Evolutionary conservation across 2,888 invertebrate genomes (phyloP).

Genomic region (Gibbula magus): DNA sequence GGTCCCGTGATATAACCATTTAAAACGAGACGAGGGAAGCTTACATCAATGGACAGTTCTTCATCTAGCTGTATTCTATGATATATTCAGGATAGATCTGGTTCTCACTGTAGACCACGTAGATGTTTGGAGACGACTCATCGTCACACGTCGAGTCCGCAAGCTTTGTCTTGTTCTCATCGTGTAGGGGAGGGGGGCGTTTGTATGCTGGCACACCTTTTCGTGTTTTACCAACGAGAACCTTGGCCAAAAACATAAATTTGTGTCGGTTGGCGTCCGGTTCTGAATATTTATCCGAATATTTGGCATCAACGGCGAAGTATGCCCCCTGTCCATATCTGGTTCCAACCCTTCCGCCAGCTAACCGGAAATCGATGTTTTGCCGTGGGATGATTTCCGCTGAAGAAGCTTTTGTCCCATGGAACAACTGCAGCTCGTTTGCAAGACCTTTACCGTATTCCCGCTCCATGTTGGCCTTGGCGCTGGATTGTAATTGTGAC

Average conservation of each 20-base stretch:
- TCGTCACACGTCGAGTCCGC: constrained; percentile 67
- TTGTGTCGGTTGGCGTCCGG: constrained; percentile 44
- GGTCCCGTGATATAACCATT: too few species aligned
- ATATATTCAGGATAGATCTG: constrained; percentile 70
- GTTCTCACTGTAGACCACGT: constrained; percentile 62
- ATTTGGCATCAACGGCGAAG: constrained; percentile 57
- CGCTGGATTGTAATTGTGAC: constrained; percentile 38
- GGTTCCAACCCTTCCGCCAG: constrained; percentile 53
- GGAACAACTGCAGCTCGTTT: constrained; percentile 50
- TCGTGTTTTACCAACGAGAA: constrained; percentile 59
- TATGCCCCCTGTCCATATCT: constrained; percentile 58
- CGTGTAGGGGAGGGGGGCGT: constrained; percentile 58
- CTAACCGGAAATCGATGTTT: constrained; percentile 55
- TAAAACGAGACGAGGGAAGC: too few species aligned
- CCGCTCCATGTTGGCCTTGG: constrained; percentile 37
- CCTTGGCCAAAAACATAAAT: constrained; percentile 63
- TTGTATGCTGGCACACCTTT: constrained; percentile 50
- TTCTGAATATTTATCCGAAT: constrained; percentile 52
- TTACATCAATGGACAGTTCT: too few species aligned
- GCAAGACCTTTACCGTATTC: constrained; percentile 44
- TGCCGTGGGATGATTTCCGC: constrained; percentile 49
- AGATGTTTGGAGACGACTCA: constrained; percentile 56
- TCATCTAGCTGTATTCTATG: constrained; percentile 52
- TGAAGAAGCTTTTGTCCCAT: constrained; percentile 46
- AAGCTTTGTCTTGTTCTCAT: constrained; percentile 39